Conservation (phyloP, 2,113 vertebrate genomes). For the Mugil cephalus region DNA sequence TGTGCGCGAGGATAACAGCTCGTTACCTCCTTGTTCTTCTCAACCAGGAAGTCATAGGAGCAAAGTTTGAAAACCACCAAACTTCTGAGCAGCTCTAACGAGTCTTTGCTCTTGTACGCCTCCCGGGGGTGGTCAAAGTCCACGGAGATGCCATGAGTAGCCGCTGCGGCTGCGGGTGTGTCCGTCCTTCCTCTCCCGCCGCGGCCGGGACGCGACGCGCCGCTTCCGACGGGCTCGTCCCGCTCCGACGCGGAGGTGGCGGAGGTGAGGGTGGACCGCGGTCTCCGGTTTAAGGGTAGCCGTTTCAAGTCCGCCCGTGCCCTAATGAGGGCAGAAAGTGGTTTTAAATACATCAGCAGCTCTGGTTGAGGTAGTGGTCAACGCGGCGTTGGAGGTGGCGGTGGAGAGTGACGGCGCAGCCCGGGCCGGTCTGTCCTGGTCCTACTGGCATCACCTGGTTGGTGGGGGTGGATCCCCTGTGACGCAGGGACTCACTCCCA, state of each 20-base stretch:
- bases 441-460: conserved; percentile 30
- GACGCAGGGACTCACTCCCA: conserved; percentile 36
- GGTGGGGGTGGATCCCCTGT: conserved; percentile 26
- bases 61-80: conserved; percentile 86
- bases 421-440: background rate
- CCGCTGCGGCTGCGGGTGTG: background rate
- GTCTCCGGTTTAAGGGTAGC: conserved; percentile 17
- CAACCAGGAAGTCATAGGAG: conserved; percentile 81
- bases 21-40: conserved; percentile 83
- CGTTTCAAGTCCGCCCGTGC: conserved; percentile 32
- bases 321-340: conserved; percentile 22
- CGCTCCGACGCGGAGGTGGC: conserved; percentile 17
- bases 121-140: conserved; percentile 81
- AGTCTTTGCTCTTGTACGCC: conserved; percentile 87
- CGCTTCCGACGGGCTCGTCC: background rate
- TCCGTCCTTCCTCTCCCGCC: conserved; percentile 25
- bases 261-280: conserved; percentile 25
- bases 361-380: background rate
- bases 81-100: conserved; percentile 83
- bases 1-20: background rate
- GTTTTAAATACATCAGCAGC: conserved; percentile 62
- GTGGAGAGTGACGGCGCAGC: too few relatives aligned
- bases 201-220: conserved; percentile 1
- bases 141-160: conserved; percentile 58
- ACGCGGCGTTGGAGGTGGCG: too few relatives aligned